phyloP scores from a whole-genome alignment of 2,888 invertebrate species.

The Noctuana brunneofusca region DNA sequence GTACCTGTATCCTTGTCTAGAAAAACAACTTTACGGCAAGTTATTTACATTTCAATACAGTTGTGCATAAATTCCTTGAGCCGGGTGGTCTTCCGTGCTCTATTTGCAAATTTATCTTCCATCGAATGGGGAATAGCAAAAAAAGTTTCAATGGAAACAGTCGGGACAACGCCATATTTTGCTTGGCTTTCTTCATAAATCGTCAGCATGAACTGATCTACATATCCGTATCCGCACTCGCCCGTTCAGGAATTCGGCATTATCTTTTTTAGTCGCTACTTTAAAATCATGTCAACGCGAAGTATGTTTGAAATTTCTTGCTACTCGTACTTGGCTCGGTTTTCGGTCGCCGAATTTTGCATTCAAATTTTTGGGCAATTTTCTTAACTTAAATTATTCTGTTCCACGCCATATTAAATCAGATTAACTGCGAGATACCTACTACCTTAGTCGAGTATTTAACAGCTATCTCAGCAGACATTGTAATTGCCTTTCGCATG shows the following conservation, averaged over 20 bases:
- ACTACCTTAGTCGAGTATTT: constrained; percentile 14
- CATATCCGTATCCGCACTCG: constrained; percentile 65
- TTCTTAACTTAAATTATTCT: constrained; percentile 22
- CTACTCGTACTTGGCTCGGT: constrained; percentile 20
- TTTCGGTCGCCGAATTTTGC: constrained; percentile 22
- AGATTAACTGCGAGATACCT: constrained; percentile 5
- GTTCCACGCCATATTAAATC: constrained; percentile 7
- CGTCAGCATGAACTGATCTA: constrained; percentile 70
- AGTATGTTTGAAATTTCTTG: constrained; percentile 34
- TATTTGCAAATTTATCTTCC: constrained; percentile 74
- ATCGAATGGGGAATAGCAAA: constrained; percentile 66
- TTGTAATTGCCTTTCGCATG: constrained; percentile 29
- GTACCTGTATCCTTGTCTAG: constrained; percentile 37
- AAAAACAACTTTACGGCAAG: constrained; percentile 53
- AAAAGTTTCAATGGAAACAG: constrained; percentile 75
- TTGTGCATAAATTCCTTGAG: constrained; percentile 56
- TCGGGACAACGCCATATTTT: constrained; percentile 70
- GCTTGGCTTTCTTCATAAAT: constrained; percentile 75
- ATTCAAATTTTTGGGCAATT: constrained; percentile 28
- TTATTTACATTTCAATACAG: constrained; percentile 67
- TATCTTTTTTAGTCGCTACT: constrained; percentile 41
- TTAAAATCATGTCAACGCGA: constrained; percentile 38
- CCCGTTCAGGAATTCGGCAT: constrained; percentile 42
- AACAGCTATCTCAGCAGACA: constrained; percentile 18
- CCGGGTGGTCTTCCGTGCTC: constrained; percentile 53